Evolutionary conservation across 1,140 invertebrate species (phyloP), one percentile per base, ranked within the genome.

Genomic region (Hormaphis cornu): DNA sequence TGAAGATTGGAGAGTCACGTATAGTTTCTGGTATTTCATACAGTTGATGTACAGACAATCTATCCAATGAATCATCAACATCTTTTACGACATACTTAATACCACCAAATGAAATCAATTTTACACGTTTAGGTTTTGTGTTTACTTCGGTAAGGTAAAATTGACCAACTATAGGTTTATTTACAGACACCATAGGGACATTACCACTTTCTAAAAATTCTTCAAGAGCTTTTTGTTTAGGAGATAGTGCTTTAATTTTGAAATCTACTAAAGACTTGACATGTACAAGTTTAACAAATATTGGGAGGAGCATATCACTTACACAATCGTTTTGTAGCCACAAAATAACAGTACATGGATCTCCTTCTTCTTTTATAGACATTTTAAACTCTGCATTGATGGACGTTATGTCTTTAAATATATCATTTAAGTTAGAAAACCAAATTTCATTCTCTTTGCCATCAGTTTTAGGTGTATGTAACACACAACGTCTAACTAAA

Each of bases 391-490:
- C 33, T 16, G 18, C 12, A n/a, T 66, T 37, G 10, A 66, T 66
- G 18, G 7, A 1, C 24, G 10, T 9, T 0, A 66, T 50, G 18
- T 66, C 61, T 66, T 24, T 66, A 16, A 66, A 66, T 44, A 66
- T 66, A 16, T 50, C 44, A 66, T 33, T 6, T 22, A 66, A 12
- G 16, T 66, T 24, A 5, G 61, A 16, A 24, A 20, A 66, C 61
- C 61, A 66, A 48, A 66, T 66, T 66, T 66, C 44, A 22, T 66
- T 66, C 24, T 66, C 61, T 66, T 66, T 35, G 3, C 42, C 61
- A 5, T 16, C 28, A 2, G 50, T 22, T 7, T 50, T 33, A n/a
- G 61, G 42, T 1, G 61, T 7, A 35, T 48, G 22, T 2, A 66
- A 48, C 8, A 28, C 24, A 66, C 61, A 66, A 14, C 61, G 61